Evolutionary conservation across 2,797 vertebrate species (phyloP), one percentile per base, ranked within the genome.

Genomic region (Rachycentron canadum): DNA sequence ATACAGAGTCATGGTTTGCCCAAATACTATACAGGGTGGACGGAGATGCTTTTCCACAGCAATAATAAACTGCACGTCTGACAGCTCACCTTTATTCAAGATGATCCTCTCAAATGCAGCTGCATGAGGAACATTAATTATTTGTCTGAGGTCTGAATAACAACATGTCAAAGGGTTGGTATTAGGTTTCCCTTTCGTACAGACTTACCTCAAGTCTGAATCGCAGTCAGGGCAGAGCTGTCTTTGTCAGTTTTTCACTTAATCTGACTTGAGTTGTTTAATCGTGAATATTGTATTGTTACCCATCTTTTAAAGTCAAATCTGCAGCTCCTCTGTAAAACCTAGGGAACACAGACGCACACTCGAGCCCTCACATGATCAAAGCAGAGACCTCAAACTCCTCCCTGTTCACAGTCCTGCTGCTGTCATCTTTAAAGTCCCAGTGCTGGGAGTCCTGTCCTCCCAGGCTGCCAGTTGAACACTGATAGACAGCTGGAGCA

Each of bases 341-440:
- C 34, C 56, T 36, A 47, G 55, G 67, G 84, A 78, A 68, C 17
- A 47, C 74, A 66, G 83, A 66, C 23, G 57, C 61, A 58, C 69
- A 83, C 76, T 69, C 72, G 61, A 73, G 56, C 0, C 12, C 73
- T 71, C 55, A 76, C 34, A 55, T 23, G 25, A 85, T 81, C 84
- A 83, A 87, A 85, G 66, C 68, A 7, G 59, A 68, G 61, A 74
- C 59, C 56, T 50, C 41, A 7, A 81, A 36, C 77, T 75, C 70
- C 74, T 76, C 83, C 45, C 47, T 17, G 49, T 68, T 83, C 41
- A 61, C 61, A 68, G 41, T 83, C 64, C 81, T 76, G 17, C 62
- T 73, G 74, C 69, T 75, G 70, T 84, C 73, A 76, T 77, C 69
- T 84, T 80, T 73, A 65, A 75, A 84, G 80, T 87, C 76, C 63